These are phyloP conservation scores for Aleiodes leptofemur DNA, from an alignment of 2,888 invertebrate genomes.

Conservation along the genomic window DNA sequence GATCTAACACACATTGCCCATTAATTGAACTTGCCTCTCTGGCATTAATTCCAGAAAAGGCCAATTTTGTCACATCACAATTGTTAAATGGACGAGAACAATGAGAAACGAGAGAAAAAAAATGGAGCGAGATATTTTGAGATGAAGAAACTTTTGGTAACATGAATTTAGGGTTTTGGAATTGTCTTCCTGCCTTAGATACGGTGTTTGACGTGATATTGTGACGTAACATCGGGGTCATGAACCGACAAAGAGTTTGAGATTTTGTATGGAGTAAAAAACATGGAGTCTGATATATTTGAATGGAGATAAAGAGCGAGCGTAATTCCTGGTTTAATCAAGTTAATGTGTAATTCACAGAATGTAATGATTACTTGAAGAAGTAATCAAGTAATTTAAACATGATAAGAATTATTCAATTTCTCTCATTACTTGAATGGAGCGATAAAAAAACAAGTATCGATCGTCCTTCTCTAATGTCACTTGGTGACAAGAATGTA, in stretches of 20 bases:
- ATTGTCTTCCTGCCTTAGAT: neutral
- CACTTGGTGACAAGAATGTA: constrained; percentile 1
- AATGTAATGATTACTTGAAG: neutral
- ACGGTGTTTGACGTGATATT: neutral
- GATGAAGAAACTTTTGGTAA: neutral
- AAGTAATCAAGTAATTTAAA: neutral
- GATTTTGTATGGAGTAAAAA: neutral
- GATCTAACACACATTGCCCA: neutral
- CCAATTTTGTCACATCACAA: neutral
- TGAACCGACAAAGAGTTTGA: constrained; percentile 4
- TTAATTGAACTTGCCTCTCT: constrained; percentile 6
- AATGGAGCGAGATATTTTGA: neutral
- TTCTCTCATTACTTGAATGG: neutral
- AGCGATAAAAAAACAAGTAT: constrained; percentile 18
- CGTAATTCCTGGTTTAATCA: neutral
- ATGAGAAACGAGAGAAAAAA: neutral
- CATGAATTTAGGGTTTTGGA: neutral
- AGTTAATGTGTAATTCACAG: neutral
- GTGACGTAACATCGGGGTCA: neutral
- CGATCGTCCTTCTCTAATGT: constrained; percentile 19
- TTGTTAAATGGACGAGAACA: too few relatives aligned
- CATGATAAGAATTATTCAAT: neutral
- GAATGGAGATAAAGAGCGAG: neutral
- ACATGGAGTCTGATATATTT: neutral
- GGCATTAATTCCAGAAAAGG: neutral